phyloP scores from a whole-genome alignment of 2,113 vertebrate genomes.

The Cisticola juncidis region DNA sequence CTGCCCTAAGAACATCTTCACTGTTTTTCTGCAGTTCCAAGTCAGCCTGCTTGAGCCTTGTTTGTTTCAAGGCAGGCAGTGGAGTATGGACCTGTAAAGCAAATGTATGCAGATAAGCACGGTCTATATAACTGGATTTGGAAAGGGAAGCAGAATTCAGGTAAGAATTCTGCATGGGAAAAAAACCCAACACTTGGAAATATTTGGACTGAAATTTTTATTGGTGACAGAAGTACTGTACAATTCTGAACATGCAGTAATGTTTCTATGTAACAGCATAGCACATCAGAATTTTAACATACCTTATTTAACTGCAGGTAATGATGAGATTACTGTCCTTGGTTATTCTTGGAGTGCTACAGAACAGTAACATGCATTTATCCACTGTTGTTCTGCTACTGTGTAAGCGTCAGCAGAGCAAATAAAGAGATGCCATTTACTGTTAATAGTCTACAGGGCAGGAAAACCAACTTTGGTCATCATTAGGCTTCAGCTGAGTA shows the following conservation, averaged over 20 bases:
- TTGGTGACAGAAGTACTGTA: not conserved
- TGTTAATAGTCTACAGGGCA: not conserved
- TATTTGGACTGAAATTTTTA: not conserved
- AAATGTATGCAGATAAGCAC: not conserved
- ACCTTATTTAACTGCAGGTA: not conserved
- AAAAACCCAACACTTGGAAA: not conserved
- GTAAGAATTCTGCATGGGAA: not conserved
- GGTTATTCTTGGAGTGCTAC: not conserved
- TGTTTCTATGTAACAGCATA: not conserved
- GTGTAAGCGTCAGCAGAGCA: not conserved
- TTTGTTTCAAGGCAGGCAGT: not conserved
- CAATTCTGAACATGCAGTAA: not conserved
- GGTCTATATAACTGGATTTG: not conserved
- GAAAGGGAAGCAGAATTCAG: not conserved
- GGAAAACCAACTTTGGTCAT: not conserved
- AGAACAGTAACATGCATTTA: not conserved
- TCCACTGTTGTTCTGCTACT: not conserved
- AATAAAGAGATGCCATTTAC: not conserved
- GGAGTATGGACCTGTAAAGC: not conserved
- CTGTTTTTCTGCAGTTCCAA: not conserved
- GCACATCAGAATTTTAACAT: not conserved
- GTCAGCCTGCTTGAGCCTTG: not conserved
- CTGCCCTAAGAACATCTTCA: not conserved
- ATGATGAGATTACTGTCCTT: not conserved
- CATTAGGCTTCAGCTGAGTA: not conserved